Conservation (phyloP, 2,797 vertebrate genomes). For the Novumbra hubbsi region DNA sequence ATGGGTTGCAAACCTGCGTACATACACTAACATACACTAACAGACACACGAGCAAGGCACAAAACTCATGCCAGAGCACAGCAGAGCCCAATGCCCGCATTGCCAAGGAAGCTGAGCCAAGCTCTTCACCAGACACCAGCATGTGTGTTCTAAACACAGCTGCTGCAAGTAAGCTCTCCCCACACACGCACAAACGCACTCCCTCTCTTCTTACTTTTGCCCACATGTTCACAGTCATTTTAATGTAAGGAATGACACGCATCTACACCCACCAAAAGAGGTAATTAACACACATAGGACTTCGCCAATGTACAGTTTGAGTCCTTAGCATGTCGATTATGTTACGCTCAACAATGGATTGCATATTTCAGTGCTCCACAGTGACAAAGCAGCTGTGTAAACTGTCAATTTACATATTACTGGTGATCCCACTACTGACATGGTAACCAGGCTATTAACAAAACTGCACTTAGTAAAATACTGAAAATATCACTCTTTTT, state of each 20-base stretch:
- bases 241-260: too few species aligned
- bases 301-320: neutral
- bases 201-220: neutral
- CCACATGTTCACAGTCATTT: too few species aligned
- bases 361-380: neutral
- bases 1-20: neutral
- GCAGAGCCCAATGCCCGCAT: neutral
- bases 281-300: neutral
- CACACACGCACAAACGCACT: conserved; percentile 10
- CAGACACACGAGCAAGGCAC: neutral
- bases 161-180: conserved; percentile 19
- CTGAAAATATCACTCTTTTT: neutral
- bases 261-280: neutral
- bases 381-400: neutral
- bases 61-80: neutral
- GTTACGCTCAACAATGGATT: neutral
- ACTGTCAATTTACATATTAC: conserved; percentile 1
- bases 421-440: neutral
- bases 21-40: conserved; percentile 25
- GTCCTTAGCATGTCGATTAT: neutral
- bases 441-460: neutral
- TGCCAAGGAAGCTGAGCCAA: conserved; percentile 37
- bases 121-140: conserved; percentile 41
- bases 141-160: conserved; percentile 31
- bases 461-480: neutral